phyloP scores from a whole-genome alignment of 2,888 invertebrate genomes.

The Mystacides longicornis region DNA sequence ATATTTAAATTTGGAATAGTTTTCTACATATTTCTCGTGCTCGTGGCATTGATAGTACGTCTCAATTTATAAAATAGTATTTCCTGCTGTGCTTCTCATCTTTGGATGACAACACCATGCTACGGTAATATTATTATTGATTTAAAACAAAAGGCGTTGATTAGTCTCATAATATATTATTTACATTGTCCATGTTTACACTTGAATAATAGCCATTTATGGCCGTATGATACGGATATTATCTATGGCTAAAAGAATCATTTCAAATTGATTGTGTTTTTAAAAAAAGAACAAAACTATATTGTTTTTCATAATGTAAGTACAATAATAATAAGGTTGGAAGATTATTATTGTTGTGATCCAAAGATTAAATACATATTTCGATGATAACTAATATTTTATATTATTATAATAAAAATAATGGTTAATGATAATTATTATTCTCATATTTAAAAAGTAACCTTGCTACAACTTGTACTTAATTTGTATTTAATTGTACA shows the following conservation, averaged over 20 bases:
- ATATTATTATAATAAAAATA: conserved; percentile 29
- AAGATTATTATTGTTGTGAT: neutral
- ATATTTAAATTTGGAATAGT: too few species aligned
- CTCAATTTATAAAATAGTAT: too few species aligned
- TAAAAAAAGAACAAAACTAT: neutral
- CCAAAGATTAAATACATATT: neutral
- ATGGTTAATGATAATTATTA: conserved; percentile 35
- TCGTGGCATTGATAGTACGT: too few species aligned
- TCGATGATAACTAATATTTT: neutral
- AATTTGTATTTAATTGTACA: conserved; percentile 61
- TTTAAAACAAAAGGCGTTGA: neutral
- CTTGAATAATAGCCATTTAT: too few species aligned
- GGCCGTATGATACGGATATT: neutral
- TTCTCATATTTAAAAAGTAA: conserved; percentile 49
- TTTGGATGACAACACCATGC: neutral
- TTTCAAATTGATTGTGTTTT: neutral
- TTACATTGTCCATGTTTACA: neutral
- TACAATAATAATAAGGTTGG: too few species aligned
- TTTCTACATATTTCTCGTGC: too few species aligned
- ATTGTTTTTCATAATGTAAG: too few species aligned
- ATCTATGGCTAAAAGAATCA: neutral
- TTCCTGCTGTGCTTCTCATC: neutral
- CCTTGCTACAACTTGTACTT: conserved; percentile 65
- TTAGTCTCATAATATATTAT: neutral
- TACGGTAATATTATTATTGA: neutral